Conservation (phyloP, 37 sponge, comb jelly and placozoan species). For the Haliclona indistincta region DNA sequence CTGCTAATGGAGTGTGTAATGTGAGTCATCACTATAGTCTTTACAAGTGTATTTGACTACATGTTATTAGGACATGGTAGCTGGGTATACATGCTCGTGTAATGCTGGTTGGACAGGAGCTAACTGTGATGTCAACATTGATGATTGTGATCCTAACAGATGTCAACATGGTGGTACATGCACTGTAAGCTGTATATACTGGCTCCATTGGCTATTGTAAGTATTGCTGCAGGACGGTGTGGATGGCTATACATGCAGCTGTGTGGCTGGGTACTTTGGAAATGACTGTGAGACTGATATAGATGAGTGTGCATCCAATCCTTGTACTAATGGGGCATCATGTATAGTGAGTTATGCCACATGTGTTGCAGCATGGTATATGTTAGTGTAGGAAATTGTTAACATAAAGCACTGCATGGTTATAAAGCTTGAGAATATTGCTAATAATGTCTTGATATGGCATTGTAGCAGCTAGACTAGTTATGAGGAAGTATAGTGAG, state of each 20-base stretch:
- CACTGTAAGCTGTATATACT: too few relatives aligned
- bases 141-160: slow-evolving; percentile 15
- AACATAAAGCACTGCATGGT: too few relatives aligned
- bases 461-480: too few relatives aligned
- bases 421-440: too few relatives aligned
- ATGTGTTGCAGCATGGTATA: too few relatives aligned
- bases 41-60: too few relatives aligned
- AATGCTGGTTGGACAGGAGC: slow-evolving; percentile 22
- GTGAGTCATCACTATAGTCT: slow-evolving; percentile 32
- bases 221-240: slow-evolving; percentile 14
- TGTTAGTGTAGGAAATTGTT: too few relatives aligned
- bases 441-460: too few relatives aligned
- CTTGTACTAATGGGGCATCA: slow-evolving; percentile 1
- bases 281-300: slow-evolving; percentile 40
- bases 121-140: slow-evolving; percentile 26
- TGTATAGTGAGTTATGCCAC: slow-evolving; percentile 1
- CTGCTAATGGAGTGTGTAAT: slow-evolving; percentile 18
- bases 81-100: slow-evolving; percentile 31
- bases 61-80: slow-evolving; percentile 30
- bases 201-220: too few relatives aligned
- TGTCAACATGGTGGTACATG: not conserved
- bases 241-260: slow-evolving; percentile 26
- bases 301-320: slow-evolving; percentile 44
- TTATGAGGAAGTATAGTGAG: not conserved
- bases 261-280: slow-evolving; percentile 44